Evolutionary conservation across 2,888 invertebrate species (phyloP).

Genomic region (Doris montereyensis): DNA sequence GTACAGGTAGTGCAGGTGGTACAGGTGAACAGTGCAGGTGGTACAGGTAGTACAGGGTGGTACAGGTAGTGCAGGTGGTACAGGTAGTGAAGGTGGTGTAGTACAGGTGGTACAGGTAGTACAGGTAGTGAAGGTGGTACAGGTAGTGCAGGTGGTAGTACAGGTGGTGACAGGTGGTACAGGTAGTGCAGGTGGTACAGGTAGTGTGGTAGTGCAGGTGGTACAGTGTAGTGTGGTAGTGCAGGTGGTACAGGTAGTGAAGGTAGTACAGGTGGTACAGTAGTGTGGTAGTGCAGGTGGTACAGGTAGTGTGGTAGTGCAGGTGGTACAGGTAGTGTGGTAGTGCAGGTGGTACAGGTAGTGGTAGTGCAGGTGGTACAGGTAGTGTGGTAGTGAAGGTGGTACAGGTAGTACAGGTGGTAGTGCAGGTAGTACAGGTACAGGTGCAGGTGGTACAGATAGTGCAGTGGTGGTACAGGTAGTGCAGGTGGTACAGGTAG

Average conservation of each 20-base stretch:
- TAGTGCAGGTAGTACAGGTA: too few relatives aligned
- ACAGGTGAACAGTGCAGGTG: not conserved
- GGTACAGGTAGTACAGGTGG: too few relatives aligned
- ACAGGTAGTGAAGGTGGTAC: not conserved
- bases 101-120: not conserved
- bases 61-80: not conserved
- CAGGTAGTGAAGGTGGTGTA: not conserved
- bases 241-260: not conserved
- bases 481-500: too few relatives aligned
- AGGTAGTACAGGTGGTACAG: too few relatives aligned
- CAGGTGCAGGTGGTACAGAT: not conserved
- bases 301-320: too few relatives aligned
- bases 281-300: too few relatives aligned
- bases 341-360: too few relatives aligned
- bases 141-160: not conserved
- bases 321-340: too few relatives aligned
- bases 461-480: too few relatives aligned
- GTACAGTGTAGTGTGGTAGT: too few relatives aligned
- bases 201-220: slow-evolving; percentile 4
- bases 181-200: not conserved
- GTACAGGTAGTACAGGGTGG: not conserved
- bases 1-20: not conserved
- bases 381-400: too few relatives aligned
- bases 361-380: too few relatives aligned
- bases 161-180: not conserved